Percentiles rank a stretch among this genome's conserved stretches.
phyloP scores from a whole-genome alignment of 2,113 vertebrate genomes.

The Rhizomys pruinosus region DNA sequence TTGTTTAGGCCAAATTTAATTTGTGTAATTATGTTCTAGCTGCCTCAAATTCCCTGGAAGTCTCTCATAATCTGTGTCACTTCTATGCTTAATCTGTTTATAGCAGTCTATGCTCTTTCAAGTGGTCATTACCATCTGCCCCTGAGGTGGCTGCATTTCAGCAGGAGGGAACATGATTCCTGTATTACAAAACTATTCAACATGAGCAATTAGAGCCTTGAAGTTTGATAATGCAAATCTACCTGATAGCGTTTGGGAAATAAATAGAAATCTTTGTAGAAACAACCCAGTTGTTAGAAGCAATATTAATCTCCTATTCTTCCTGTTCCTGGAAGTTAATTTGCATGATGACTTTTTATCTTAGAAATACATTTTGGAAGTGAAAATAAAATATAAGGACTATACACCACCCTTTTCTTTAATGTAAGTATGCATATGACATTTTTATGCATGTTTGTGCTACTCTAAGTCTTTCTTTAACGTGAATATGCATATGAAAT shows the following conservation, averaged over 20 bases:
- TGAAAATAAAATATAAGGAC: background rate
- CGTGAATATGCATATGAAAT: background rate
- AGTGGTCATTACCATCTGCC: slow-evolving; percentile 65
- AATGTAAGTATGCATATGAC: background rate
- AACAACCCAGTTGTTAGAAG: background rate
- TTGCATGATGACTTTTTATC: background rate
- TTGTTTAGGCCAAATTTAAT: slow-evolving; percentile 66
- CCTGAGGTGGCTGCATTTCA: slow-evolving; percentile 53
- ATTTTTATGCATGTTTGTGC: background rate
- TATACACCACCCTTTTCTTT: background rate
- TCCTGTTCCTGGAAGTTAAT: background rate
- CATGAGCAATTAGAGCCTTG: background rate
- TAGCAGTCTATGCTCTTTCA: slow-evolving; percentile 37
- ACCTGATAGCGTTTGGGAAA: slow-evolving; percentile 3
- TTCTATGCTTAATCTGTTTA: slow-evolving; percentile 66
- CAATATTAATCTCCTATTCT: background rate
- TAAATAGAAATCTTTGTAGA: background rate
- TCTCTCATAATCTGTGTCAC: slow-evolving; percentile 65
- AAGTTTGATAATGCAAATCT: background rate
- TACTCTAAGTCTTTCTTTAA: too few relatives aligned
- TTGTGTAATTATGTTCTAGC: slow-evolving; percentile 68
- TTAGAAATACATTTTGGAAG: background rate
- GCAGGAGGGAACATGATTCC: slow-evolving; percentile 4
- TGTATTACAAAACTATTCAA: background rate
- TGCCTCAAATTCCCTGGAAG: slow-evolving; percentile 63